Evolutionary conservation across 2,888 invertebrate genomes (phyloP).

Genomic region (Caenorhabditis zanzibari): DNA sequence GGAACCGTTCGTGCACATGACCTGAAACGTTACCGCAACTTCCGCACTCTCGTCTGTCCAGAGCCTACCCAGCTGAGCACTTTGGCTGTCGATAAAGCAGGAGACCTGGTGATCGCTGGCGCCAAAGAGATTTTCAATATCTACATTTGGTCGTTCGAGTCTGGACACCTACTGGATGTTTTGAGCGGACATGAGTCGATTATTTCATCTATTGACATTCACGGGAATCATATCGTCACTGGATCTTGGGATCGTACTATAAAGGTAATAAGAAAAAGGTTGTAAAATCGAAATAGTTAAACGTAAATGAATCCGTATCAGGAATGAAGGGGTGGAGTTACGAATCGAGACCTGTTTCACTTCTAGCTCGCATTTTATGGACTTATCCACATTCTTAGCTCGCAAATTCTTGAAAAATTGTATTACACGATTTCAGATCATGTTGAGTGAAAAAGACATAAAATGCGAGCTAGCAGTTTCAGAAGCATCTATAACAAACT

Average conservation of each 20-base stretch:
- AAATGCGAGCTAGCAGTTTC: too few relatives aligned
- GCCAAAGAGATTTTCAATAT: constrained; percentile 93
- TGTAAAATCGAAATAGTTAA: too few relatives aligned
- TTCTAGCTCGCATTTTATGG: too few relatives aligned
- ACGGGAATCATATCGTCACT: constrained; percentile 87
- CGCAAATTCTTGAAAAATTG: too few relatives aligned
- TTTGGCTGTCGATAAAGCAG: constrained; percentile 90
- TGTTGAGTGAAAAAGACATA: too few relatives aligned
- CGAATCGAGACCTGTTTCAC: too few relatives aligned
- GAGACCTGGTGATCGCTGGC: constrained; percentile 95
- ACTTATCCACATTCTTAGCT: too few relatives aligned
- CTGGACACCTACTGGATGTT: constrained; percentile 92
- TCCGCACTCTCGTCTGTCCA: constrained; percentile 95
- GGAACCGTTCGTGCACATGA: constrained; percentile 98
- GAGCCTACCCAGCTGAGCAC: constrained; percentile 94
- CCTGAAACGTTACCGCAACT: constrained; percentile 91
- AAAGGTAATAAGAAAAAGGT: too few relatives aligned
- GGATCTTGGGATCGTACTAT: constrained; percentile 93
- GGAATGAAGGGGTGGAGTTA: too few relatives aligned
- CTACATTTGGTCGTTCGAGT: constrained; percentile 96
- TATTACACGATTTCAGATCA: too few relatives aligned
- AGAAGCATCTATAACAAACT: too few relatives aligned
- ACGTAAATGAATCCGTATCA: too few relatives aligned
- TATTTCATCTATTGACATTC: constrained; percentile 91
- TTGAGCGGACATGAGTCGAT: constrained; percentile 96